A percentile compares a stretch with the other conserved stretches of the same genome.
Conservation (phyloP, 2,888 invertebrate genomes). For the Xestia ashworthii region DNA sequence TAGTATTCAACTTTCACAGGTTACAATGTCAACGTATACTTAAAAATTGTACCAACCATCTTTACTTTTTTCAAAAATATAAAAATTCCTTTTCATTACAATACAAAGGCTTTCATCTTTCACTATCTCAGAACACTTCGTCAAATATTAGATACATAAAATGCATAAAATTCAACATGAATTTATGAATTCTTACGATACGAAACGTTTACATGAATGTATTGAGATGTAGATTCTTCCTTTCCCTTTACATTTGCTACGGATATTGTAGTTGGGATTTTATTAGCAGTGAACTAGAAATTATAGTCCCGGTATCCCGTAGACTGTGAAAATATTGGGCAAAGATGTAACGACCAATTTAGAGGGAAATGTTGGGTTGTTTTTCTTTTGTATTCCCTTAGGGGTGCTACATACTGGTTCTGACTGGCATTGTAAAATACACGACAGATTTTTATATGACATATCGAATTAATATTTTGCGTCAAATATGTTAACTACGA, state of each 20-base stretch:
- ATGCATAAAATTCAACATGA: conserved; percentile 45
- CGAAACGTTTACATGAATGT: conserved; percentile 46
- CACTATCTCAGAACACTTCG: conserved; percentile 1
- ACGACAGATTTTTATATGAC: background rate
- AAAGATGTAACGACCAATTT: conserved; percentile 6
- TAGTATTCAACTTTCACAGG: background rate
- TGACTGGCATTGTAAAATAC: background rate
- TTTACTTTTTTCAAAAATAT: background rate
- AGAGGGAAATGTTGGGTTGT: background rate
- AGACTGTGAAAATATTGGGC: conserved; percentile 20
- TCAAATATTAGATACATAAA: conserved; percentile 32
- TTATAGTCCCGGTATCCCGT: conserved; percentile 20
- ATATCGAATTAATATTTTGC: background rate
- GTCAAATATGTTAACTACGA: background rate
- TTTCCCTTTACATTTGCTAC: conserved; percentile 14
- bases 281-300: conserved; percentile 30
- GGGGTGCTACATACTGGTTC: background rate
- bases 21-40: background rate
- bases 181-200: conserved; percentile 51
- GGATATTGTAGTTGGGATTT: conserved; percentile 24
- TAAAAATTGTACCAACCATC: background rate
- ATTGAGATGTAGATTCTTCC: conserved; percentile 50
- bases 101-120: background rate
- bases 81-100: background rate
- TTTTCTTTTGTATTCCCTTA: conserved; percentile 12